Conservation (phyloP, 2,888 invertebrate genomes). For the Boloria selene region DNA sequence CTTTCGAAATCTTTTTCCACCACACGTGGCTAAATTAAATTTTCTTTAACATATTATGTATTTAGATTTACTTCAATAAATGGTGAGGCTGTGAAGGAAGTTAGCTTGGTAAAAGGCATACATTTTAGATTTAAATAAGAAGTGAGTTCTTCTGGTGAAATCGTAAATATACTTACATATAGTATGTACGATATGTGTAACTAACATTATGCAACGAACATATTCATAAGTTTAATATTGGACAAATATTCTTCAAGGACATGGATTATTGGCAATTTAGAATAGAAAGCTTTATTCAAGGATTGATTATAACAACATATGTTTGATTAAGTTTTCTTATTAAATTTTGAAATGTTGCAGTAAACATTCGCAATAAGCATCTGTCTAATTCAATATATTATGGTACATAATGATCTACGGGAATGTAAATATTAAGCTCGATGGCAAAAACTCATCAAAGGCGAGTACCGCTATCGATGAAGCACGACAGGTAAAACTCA, state of each 20-base stretch:
- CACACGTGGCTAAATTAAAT: not conserved
- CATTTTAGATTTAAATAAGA: too few species aligned
- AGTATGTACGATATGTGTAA: not conserved
- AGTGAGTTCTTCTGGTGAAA: not conserved
- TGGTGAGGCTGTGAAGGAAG: too few species aligned
- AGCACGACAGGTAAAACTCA: conserved; percentile 28
- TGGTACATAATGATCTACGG: not conserved
- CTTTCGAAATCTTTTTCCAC: conserved; percentile 10
- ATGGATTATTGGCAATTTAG: not conserved
- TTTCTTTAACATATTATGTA: too few species aligned
- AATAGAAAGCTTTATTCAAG: not conserved
- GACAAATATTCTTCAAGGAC: conserved; percentile 11
- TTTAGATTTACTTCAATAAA: too few species aligned
- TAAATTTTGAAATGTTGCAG: too few species aligned
- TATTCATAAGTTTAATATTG: conserved; percentile 6
- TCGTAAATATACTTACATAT: not conserved
- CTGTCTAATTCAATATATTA: not conserved
- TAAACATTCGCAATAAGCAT: not conserved
- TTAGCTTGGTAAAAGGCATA: too few species aligned
- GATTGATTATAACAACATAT: too few species aligned
- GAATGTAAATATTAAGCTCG: conserved; percentile 30
- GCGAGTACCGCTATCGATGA: conserved; percentile 25
- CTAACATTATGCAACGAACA: conserved; percentile 11
- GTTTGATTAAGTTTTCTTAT: too few species aligned
- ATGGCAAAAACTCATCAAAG: conserved; percentile 29